Percentiles rank a stretch among this genome's conserved stretches.
phyloP scores from a whole-genome alignment of 2,888 invertebrate genomes.

The Rhagophthalmus giganteus region DNA sequence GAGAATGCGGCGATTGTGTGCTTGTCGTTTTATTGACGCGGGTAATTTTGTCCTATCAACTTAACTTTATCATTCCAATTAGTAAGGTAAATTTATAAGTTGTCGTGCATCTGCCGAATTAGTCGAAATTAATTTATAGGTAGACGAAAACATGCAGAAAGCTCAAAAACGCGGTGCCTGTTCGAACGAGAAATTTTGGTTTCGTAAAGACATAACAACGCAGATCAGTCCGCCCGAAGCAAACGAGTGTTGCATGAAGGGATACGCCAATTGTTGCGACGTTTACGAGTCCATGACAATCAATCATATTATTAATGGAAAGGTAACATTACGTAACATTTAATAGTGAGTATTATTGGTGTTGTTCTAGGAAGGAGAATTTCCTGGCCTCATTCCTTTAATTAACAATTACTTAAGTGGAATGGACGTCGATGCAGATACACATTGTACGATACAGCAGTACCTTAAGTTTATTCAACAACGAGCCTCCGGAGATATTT shows the following conservation, averaged over 20 bases:
- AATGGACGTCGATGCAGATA: slow-evolving; percentile 98
- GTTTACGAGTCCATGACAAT: slow-evolving; percentile 83
- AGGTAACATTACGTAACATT: slow-evolving; percentile 65
- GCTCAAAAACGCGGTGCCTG: slow-evolving; percentile 93
- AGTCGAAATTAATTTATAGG: slow-evolving; percentile 55
- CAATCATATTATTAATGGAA: slow-evolving; percentile 96
- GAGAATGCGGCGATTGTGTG: slow-evolving; percentile 99
- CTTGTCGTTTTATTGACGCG: slow-evolving; percentile 93
- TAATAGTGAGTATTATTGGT: not conserved
- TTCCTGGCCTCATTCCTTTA: slow-evolving; percentile 92
- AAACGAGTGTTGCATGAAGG: slow-evolving; percentile 49
- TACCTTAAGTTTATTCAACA: slow-evolving; percentile 91
- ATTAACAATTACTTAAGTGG: slow-evolving; percentile 92
- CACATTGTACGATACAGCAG: slow-evolving; percentile 94
- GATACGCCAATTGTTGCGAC: slow-evolving; percentile 49
- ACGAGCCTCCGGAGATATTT: slow-evolving; percentile 84
- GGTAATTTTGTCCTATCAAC: slow-evolving; percentile 93
- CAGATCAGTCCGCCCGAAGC: slow-evolving; percentile 56
- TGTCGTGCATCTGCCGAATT: too few relatives aligned
- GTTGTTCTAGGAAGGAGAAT: slow-evolving; percentile 70
- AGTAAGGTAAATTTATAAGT: slow-evolving; percentile 78
- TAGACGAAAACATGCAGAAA: slow-evolving; percentile 95
- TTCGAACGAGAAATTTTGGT: slow-evolving; percentile 86
- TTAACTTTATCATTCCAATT: slow-evolving; percentile 96
- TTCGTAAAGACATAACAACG: slow-evolving; percentile 76